Base-by-base conservation (phyloP, 2,797 vertebrate genomes). In the Poeciliopsis gracilis region DNA sequence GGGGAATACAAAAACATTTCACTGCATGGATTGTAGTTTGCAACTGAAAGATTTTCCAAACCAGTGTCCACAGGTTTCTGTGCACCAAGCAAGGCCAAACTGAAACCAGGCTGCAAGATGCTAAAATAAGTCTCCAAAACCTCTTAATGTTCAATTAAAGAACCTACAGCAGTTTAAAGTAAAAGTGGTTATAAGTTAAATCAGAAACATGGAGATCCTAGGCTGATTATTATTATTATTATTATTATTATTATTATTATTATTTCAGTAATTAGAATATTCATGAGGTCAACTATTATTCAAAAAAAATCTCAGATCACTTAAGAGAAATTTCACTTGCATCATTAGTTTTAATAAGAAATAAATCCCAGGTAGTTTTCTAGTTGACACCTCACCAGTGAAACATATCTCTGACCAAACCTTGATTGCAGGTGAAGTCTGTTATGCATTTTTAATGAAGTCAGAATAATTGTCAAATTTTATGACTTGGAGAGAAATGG, bases 391-490 rank as follows among this genome's bases (percentile, higher is more conserved):
- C 92, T 91, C 95, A 95, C 93, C 93, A 95, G 87, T 85, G 93
- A 97, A 94, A 97, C 93, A 91, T 90, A 83, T 88, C 74, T 94
- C 95, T 97, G 95, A 97, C 97, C 97, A 96, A 97, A 96, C 91
- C 94, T 90, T 94, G 94, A 96, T 96, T 97, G 94, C 90, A 89
- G 96, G 95, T 94, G 90, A 96, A 94, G 95, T 88, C 88, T 91
- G 92, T 92, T 96, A 97, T 97, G 96, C 94, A 97, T 97, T 98
- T 97, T 97, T 98, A 97, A 98, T 97, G 96, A 97, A 97, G 94
- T 96, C 94, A 70, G 88, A 93, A 95, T 97, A 97, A 98, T 98
- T 97, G 96, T 96, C 88, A 97, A 96, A 95, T 96, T 97, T 97
- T 97, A 98, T 97, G 96, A 96, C 94, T 95, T 95, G 92, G 92